phyloP scores from a whole-genome alignment of 2,113 vertebrate genomes.

The Cervus canadensis region DNA sequence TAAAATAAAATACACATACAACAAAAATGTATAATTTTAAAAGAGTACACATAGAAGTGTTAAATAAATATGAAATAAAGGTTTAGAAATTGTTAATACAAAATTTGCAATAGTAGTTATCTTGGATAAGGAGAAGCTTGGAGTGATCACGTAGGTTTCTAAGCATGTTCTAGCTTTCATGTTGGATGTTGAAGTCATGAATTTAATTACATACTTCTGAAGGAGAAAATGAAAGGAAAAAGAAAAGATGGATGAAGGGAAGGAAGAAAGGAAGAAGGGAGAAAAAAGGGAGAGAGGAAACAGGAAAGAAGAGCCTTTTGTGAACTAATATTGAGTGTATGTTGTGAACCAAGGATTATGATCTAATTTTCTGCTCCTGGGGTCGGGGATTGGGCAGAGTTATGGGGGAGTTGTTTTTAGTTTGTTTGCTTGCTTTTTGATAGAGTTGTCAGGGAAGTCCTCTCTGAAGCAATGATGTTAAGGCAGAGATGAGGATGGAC shows the following conservation, averaged over 20 bases:
- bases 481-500: not conserved
- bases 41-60: not conserved
- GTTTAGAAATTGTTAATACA: not conserved
- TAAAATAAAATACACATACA: not conserved
- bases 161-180: not conserved
- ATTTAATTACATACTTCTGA: not conserved
- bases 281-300: not conserved
- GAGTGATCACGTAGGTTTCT: not conserved
- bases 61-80: not conserved
- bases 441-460: not conserved
- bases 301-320: not conserved
- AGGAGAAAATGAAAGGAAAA: not conserved
- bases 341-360: not conserved
- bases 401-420: not conserved
- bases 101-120: not conserved
- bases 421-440: not conserved
- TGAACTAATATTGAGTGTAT: not conserved
- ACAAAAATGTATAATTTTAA: not conserved
- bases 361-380: not conserved
- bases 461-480: not conserved
- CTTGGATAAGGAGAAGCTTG: not conserved
- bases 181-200: not conserved
- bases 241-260: not conserved
- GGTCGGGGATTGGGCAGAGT: not conserved
- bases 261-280: not conserved